phyloP scores from a whole-genome alignment of 2,797 vertebrate species.

The Melanotaenia maccullochi region DNA sequence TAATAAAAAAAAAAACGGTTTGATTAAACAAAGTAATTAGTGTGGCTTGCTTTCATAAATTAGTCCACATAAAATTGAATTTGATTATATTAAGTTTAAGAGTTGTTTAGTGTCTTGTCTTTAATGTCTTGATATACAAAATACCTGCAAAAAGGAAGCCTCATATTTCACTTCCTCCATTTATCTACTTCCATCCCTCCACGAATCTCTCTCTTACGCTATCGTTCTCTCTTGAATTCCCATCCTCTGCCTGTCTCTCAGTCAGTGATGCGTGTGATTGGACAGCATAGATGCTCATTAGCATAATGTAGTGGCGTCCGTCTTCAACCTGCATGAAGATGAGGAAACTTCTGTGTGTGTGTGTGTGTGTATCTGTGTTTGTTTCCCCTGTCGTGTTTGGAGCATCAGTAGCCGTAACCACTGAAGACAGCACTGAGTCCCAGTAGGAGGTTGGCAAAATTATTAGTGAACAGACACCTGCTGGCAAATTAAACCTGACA shows the following conservation, averaged over 20 bases:
- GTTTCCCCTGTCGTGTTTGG: constrained; percentile 10
- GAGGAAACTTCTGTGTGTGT: constrained; percentile 33
- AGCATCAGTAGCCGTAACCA: constrained; percentile 21
- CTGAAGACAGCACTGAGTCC: constrained; percentile 20
- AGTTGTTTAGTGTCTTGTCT: not conserved
- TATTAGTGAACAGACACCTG: constrained; percentile 46
- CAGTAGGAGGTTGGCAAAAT: constrained; percentile 50
- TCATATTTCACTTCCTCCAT: constrained; percentile 18
- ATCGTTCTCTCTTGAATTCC: constrained; percentile 22
- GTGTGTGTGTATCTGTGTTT: constrained; percentile 6
- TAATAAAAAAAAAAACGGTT: too few relatives aligned
- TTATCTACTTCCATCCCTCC: not conserved
- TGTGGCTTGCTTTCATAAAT: not conserved
- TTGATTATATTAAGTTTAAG: not conserved
- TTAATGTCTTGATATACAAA: not conserved
- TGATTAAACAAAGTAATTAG: not conserved
- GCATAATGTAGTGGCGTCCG: constrained; percentile 60
- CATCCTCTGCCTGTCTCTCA: constrained; percentile 55
- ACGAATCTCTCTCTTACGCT: not conserved
- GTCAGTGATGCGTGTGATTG: constrained; percentile 70
- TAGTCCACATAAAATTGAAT: not conserved
- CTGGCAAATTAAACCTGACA: constrained; percentile 42
- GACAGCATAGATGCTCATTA: constrained; percentile 69
- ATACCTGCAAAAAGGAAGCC: constrained; percentile 2
- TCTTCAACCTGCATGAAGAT: constrained; percentile 55